phyloP scores from a whole-genome alignment of 2,797 vertebrate species.

The Pangasius larnaudii region DNA sequence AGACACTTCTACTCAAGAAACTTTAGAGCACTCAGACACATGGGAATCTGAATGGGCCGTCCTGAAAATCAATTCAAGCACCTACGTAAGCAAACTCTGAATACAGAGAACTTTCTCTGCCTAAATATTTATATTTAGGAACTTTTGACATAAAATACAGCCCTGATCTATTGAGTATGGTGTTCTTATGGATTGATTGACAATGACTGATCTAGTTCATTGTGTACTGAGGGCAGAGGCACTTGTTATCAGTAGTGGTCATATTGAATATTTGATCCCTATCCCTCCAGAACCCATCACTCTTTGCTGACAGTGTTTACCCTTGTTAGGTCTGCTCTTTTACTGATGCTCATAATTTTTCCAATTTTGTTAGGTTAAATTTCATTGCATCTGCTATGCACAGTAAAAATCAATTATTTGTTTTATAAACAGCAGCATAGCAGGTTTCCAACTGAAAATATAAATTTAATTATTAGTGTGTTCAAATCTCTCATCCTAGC shows the following conservation, averaged over 20 bases:
- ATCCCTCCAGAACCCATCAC: conserved; percentile 28
- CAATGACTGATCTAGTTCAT: conserved; percentile 51
- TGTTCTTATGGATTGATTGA: conserved; percentile 13
- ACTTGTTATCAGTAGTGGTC: conserved; percentile 52
- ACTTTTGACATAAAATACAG: not conserved
- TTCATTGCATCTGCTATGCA: not conserved
- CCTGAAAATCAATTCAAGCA: not conserved
- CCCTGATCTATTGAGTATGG: not conserved
- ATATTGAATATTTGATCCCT: conserved; percentile 49
- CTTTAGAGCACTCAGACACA: not conserved
- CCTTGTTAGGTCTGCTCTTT: conserved; percentile 34
- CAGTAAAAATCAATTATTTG: not conserved
- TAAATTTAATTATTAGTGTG: not conserved
- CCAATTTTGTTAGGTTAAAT: not conserved
- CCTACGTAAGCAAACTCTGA: not conserved
- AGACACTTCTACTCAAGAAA: not conserved
- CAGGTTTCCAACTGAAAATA: not conserved
- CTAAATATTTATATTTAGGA: not conserved
- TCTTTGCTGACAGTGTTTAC: conserved; percentile 42
- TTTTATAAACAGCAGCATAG: not conserved
- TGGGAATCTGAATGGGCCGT: not conserved
- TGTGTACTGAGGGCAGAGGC: conserved; percentile 36
- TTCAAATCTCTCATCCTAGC: not conserved
- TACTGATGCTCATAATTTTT: conserved; percentile 25
- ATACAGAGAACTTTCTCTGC: not conserved